Percentiles rank a stretch among this genome's conserved stretches.
These are phyloP conservation scores for Cataglyphis livida DNA, from an alignment of 2,888 invertebrate genomes.

Conservation along the genomic window DNA sequence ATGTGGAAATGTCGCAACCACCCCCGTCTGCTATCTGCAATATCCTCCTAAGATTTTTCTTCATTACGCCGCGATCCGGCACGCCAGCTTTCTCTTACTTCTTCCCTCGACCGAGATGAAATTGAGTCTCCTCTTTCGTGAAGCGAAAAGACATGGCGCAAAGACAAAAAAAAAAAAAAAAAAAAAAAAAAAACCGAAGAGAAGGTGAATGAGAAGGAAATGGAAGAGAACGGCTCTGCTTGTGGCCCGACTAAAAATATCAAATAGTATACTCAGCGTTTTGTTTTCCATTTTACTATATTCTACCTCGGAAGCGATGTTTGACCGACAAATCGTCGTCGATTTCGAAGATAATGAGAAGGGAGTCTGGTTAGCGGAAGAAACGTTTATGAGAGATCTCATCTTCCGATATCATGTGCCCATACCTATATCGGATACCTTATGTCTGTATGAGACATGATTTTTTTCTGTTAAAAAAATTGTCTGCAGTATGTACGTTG, in stretches of 20 bases:
- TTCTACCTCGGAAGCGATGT: slow-evolving; percentile 44
- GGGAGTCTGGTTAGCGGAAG: slow-evolving; percentile 51
- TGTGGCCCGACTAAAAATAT: slow-evolving; percentile 60
- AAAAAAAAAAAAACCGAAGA: slow-evolving; percentile 19
- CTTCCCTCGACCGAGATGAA: slow-evolving; percentile 49
- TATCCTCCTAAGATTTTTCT: slow-evolving; percentile 72
- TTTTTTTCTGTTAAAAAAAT: neutral
- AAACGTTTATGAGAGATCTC: slow-evolving; percentile 32
- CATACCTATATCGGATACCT: slow-evolving; percentile 34
- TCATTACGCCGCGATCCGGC: slow-evolving; percentile 68
- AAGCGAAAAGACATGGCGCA: slow-evolving; percentile 28
- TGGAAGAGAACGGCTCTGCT: slow-evolving; percentile 12
- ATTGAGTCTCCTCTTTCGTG: slow-evolving; percentile 64
- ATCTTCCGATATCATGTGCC: slow-evolving; percentile 40
- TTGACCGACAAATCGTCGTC: slow-evolving; percentile 58
- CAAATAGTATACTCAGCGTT: slow-evolving; percentile 60
- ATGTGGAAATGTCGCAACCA: slow-evolving; percentile 58
- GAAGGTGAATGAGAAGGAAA: slow-evolving; percentile 40
- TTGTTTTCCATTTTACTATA: slow-evolving; percentile 58
- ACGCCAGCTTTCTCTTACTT: slow-evolving; percentile 24
- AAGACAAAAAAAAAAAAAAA: slow-evolving; percentile 31
- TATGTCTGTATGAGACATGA: neutral
- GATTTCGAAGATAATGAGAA: slow-evolving; percentile 68
- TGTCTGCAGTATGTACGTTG: neutral
- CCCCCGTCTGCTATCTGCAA: slow-evolving; percentile 41